Base-by-base conservation (phyloP, 2,888 invertebrate genomes). In the Stegana nigrithorax region DNA sequence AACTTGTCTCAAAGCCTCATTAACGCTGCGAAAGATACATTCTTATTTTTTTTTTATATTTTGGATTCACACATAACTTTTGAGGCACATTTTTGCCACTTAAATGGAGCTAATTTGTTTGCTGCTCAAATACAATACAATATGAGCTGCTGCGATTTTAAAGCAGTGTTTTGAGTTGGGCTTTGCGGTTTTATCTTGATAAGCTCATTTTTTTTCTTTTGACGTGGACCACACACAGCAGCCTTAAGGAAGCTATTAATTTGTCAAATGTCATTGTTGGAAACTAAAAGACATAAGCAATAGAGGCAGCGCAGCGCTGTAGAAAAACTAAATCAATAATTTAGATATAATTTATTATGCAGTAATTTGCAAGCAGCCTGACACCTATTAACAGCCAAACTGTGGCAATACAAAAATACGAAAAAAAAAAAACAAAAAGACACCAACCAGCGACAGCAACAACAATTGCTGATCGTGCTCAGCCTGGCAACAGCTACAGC, bases 61-160 rank as follows among this genome's bases (percentile, higher is more conserved):
- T 71, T 61, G 66, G 69, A 69, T 68, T 71, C 77, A 73, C 72
- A 72, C 69, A 78, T 76, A 67, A 75, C 71, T 71, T 71, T 27
- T 3, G 32, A 17, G 4, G 39, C 17, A 14, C 5, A 14, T 27
- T 42, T 62, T 14, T 8, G 27, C 21, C 39, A 50, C 62, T 67
- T 80, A 81, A 81, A 72, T 81, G 79, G 79, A 72, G 67, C 76
- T 77, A 79, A 81, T 80, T 80, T 80, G 80, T 80, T 81, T 73
- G 67, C 62, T 67, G 71, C 69, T 67, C 71, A 69, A 71, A 73
- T 72, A 69, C 63, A 68, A 60, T 60, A 73, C 77, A 73, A 76
- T n/a, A 76, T 76, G 73, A 74, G 75, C 66, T 64, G 66, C 70
- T 71, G 73, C 73, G 71, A 77, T 71, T 76, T 72, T 36, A 27